phyloP scores from a whole-genome alignment of 2,888 invertebrate species.

The Napeogenes inachia region DNA sequence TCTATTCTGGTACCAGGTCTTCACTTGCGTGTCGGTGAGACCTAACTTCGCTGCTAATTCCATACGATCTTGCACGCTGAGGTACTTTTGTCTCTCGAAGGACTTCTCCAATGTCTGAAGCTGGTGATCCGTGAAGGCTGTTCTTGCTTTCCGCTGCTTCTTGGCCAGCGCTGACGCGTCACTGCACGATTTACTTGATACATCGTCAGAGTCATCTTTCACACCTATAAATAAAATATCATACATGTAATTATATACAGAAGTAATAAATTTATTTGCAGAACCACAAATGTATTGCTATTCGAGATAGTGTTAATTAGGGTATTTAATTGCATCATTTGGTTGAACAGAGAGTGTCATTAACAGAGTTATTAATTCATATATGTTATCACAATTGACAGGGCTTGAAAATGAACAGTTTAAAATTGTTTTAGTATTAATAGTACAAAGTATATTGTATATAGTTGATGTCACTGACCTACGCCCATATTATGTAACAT shows the following conservation, averaged over 20 bases:
- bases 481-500: too few species aligned
- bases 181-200: slow-evolving; percentile 76
- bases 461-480: too few species aligned
- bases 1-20: slow-evolving; percentile 99
- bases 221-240: slow-evolving; percentile 79
- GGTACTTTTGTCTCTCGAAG: slow-evolving; percentile 97
- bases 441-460: too few species aligned
- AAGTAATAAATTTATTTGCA: neutral
- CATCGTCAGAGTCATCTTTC: slow-evolving; percentile 89
- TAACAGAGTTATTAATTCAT: too few species aligned
- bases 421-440: too few species aligned
- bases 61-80: slow-evolving; percentile 98
- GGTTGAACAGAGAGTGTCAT: too few species aligned
- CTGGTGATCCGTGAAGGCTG: slow-evolving; percentile 99
- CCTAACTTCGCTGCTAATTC: slow-evolving; percentile 97
- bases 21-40: slow-evolving; percentile 99
- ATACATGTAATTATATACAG: neutral
- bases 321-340: too few species aligned
- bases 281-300: too few species aligned
- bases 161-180: slow-evolving; percentile 81
- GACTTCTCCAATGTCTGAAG: slow-evolving; percentile 97
- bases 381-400: too few species aligned
- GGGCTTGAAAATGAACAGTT: too few species aligned
- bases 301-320: too few species aligned
- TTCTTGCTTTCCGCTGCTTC: slow-evolving; percentile 97